Evolutionary conservation across 2,797 vertebrate species (phyloP).

Genomic region (Psittacula derbiana): DNA sequence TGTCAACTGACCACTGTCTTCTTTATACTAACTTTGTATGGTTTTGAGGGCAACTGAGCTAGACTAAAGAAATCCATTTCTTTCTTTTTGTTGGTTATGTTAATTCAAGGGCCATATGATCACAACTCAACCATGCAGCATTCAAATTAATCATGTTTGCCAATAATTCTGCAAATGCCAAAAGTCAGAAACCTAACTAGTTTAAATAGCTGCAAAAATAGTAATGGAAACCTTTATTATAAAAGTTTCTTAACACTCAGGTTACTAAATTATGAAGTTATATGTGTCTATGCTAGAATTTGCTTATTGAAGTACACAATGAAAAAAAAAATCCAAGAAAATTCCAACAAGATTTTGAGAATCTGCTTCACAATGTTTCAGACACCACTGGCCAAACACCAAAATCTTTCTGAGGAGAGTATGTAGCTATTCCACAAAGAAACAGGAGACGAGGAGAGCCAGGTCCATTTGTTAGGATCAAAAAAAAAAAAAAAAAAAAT

Average conservation of each 20-base stretch:
- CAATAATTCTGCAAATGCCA: neutral
- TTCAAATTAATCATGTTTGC: neutral
- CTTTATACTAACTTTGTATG: neutral
- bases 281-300: neutral
- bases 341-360: neutral
- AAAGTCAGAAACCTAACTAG: neutral
- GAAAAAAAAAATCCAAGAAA: neutral
- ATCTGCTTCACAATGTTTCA: neutral
- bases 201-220: neutral
- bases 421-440: fast-evolving
- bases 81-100: neutral
- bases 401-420: neutral
- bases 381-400: neutral
- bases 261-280: neutral
- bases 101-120: neutral
- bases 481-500: neutral
- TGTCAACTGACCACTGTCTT: neutral
- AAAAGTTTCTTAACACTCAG: neutral
- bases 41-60: neutral
- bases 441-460: neutral
- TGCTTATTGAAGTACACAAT: neutral
- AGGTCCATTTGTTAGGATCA: neutral
- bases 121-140: neutral
- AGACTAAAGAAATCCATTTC: neutral
- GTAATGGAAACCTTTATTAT: neutral